These are phyloP conservation scores for Elephas maximus DNA, from an alignment of 2,113 vertebrate genomes.

Conservation along the genomic window DNA sequence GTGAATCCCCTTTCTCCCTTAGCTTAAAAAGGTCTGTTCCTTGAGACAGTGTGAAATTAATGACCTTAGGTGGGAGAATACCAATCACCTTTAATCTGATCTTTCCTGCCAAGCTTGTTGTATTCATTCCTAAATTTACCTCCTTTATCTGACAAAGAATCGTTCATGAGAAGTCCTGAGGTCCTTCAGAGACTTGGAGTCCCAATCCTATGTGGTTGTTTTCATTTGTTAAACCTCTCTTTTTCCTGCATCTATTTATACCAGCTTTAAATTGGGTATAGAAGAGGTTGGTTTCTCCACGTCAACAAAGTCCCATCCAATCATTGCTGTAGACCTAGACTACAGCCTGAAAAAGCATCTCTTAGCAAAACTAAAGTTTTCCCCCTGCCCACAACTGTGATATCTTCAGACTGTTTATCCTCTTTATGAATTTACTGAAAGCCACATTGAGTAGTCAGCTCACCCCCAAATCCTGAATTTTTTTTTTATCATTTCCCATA, in stretches of 20 bases:
- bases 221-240: neutral
- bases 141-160: neutral
- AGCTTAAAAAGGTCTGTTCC: neutral
- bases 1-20: neutral
- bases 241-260: neutral
- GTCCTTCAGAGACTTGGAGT: neutral
- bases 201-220: neutral
- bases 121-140: neutral
- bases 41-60: slow-evolving; percentile 19
- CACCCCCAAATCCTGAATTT: neutral
- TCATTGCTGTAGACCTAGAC: neutral
- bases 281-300: neutral
- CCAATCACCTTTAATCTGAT: neutral
- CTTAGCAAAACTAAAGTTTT: neutral
- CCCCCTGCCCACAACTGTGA: neutral
- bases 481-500: neutral
- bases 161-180: neutral
- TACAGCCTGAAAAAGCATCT: neutral
- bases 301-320: neutral
- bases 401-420: neutral
- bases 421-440: slow-evolving; percentile 16
- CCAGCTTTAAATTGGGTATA: neutral
- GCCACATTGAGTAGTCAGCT: neutral
- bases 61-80: neutral
- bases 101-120: neutral